Evolutionary conservation across 2,113 vertebrate species (phyloP).

Genomic region (Chlamydotis undulata): DNA sequence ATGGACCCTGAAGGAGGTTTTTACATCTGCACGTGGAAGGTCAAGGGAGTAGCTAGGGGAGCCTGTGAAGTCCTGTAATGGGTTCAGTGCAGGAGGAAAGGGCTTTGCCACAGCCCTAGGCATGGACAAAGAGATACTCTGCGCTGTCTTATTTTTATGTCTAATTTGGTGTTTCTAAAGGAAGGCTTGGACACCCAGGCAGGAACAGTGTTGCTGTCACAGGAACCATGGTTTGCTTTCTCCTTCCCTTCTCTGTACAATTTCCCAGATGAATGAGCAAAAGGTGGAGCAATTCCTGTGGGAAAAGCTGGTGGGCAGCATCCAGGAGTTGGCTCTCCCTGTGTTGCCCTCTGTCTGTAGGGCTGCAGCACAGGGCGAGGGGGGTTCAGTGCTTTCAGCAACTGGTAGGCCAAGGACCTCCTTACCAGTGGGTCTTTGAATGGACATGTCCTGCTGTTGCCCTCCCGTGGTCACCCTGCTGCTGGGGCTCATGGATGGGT

Average conservation of each 20-base stretch:
- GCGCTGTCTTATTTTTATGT: background rate
- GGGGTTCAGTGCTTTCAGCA: accelerated
- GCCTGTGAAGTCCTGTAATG: background rate
- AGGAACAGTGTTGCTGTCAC: background rate
- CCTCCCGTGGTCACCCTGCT: background rate
- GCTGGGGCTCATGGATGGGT: accelerated
- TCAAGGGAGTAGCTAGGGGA: background rate
- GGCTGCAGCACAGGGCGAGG: background rate
- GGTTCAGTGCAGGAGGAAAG: background rate
- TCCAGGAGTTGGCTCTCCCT: background rate
- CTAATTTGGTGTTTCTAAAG: background rate
- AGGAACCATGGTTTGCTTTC: background rate
- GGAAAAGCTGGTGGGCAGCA: background rate
- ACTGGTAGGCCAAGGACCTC: background rate
- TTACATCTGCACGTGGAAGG: background rate
- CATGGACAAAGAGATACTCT: background rate
- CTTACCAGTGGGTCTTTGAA: accelerated
- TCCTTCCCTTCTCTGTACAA: background rate
- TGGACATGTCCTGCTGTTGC: background rate
- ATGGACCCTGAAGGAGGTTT: background rate
- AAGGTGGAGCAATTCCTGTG: background rate
- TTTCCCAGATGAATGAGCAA: background rate
- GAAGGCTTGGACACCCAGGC: background rate
- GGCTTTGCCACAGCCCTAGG: background rate
- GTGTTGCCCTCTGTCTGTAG: accelerated